Base-by-base conservation (phyloP, 2,888 invertebrate species). In the Seira ritae region DNA sequence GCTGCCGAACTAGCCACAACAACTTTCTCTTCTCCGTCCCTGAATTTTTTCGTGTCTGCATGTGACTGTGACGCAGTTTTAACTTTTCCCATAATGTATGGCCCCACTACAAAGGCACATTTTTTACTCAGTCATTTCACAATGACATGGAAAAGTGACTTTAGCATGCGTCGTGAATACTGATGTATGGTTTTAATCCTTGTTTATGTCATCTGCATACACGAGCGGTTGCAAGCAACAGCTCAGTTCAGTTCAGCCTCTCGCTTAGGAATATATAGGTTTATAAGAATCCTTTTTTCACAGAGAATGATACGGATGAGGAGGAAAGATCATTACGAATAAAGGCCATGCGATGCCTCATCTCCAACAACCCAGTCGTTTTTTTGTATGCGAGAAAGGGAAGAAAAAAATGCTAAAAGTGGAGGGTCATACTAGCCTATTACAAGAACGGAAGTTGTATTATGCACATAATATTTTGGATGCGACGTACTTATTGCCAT, bases 111-210 rank as follows among this genome's bases (percentile, higher is more conserved):
- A n/a, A n/a, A n/a, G n/a, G n/a, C n/a, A n/a, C n/a, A n/a, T n/a
- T n/a, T n/a, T n/a, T n/a, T n/a, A n/a, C n/a, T n/a, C n/a, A n/a
- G n/a, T n/a, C n/a, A n/a, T n/a, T 12, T 42, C 42, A 42, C 42
- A 20, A n/a, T 12, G 42, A 70, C 71, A 55, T 71, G 71, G n/a
- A 55, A 22, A 55, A 71, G 55, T 71, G 55, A 12, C 55, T 15
- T 19, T 42, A 55, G 22, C 15, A 23, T 75, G 67, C 66, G 75
- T 50, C 6, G 50, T n/a, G 75, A 75, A 75, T 75, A 66, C 67
- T 75, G 68, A 75, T 75, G 23, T 24, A 67, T 67, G 24, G 62
- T 71, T 71, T 55, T 71, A 71, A 71, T 55, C 55, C 70, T 46
- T 42, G 55, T 12, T 71, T 17, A 71, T 71, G 71, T 71, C 71